A percentile compares a stretch with the other conserved stretches of the same genome.
phyloP scores from a whole-genome alignment of 2,888 invertebrate species.

The Drosophila cracens region DNA sequence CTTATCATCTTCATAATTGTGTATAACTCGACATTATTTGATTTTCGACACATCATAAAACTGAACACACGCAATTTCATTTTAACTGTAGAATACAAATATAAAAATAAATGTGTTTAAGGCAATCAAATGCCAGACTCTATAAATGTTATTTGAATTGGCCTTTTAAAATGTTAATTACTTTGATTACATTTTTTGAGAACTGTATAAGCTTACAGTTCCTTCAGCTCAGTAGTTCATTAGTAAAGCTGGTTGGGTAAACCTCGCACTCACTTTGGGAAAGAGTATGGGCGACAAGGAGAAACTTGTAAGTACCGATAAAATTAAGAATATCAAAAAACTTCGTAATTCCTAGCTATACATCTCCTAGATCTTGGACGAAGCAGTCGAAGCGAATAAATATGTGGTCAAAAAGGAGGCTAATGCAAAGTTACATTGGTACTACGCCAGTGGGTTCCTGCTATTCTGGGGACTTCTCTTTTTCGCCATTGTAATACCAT shows the following conservation, averaged over 20 bases:
- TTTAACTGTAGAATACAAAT: neutral
- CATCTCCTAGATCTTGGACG: slow-evolving; percentile 29
- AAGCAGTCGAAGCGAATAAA: slow-evolving; percentile 21
- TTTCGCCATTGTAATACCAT: slow-evolving; percentile 56
- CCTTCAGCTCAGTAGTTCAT: neutral
- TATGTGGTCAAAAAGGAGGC: neutral
- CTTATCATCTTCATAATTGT: slow-evolving; percentile 4
- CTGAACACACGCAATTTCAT: neutral
- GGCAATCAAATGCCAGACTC: neutral
- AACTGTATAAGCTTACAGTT: neutral
- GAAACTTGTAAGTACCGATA: slow-evolving; percentile 15
- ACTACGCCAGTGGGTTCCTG: slow-evolving; percentile 62
- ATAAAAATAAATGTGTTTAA: too few relatives aligned
- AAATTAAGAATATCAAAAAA: neutral
- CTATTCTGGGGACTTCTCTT: slow-evolving; percentile 68
- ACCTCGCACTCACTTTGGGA: too few relatives aligned
- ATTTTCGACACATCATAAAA: slow-evolving; percentile 1
- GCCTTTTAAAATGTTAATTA: neutral
- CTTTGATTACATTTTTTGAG: slow-evolving; percentile 8
- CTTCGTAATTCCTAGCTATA: neutral
- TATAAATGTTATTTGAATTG: slow-evolving; percentile 20
- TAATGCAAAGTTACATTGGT: slow-evolving; percentile 57
- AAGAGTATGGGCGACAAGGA: slow-evolving; percentile 11
- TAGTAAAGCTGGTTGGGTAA: neutral
- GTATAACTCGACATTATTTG: slow-evolving; percentile 9